phyloP scores from a whole-genome alignment of 2,888 invertebrate genomes.

The Luperina nickerlii region DNA sequence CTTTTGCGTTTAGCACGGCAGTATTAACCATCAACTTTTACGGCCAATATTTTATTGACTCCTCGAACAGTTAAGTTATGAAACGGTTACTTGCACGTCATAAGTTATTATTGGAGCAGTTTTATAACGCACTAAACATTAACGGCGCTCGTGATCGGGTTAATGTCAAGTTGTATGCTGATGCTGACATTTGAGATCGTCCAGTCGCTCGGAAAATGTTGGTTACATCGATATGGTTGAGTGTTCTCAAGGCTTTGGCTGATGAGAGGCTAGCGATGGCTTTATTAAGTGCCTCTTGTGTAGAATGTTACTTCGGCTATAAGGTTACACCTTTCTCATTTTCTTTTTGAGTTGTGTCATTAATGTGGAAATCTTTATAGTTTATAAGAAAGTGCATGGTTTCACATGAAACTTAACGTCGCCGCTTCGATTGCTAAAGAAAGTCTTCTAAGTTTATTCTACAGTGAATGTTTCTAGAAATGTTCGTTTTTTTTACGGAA shows the following conservation, averaged over 20 bases:
- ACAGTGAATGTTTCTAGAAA: background rate
- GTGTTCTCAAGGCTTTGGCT: conserved; percentile 59
- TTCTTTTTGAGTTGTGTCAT: conserved; percentile 1
- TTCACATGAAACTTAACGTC: background rate
- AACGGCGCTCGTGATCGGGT: conserved; percentile 79
- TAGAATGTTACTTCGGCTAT: conserved; percentile 22
- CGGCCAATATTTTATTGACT: conserved; percentile 53
- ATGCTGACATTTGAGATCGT: conserved; percentile 81
- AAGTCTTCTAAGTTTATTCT: background rate
- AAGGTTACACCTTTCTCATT: conserved; percentile 13
- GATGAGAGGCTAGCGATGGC: conserved; percentile 31
- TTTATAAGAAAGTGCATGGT: background rate
- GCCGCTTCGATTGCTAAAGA: background rate
- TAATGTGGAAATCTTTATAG: background rate
- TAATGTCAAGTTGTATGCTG: conserved; percentile 80
- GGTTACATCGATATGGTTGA: conserved; percentile 52
- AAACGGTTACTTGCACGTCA: conserved; percentile 63
- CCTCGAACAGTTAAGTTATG: conserved; percentile 49
- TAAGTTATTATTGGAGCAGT: conserved; percentile 69
- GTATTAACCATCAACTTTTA: conserved; percentile 39
- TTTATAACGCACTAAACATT: conserved; percentile 69
- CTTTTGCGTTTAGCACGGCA: too few relatives aligned
- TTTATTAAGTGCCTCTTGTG: conserved; percentile 32
- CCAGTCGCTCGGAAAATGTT: conserved; percentile 67
- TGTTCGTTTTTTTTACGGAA: too few relatives aligned